A percentile compares a stretch with the other conserved stretches of the same genome.
These are phyloP conservation scores for Mohoua ochrocephala DNA, from an alignment of 2,113 vertebrate species.

Conservation along the genomic window DNA sequence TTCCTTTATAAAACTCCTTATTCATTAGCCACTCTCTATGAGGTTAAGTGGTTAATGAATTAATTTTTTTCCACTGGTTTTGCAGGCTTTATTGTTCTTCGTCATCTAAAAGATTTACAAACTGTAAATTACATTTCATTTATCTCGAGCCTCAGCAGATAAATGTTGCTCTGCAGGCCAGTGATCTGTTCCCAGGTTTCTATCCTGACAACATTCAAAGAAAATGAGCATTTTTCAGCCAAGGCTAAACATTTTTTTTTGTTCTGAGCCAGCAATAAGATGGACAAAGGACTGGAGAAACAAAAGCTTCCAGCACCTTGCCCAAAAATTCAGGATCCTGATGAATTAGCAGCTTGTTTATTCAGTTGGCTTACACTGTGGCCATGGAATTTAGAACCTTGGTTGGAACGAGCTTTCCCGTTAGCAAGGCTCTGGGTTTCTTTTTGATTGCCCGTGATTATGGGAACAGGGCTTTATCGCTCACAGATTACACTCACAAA, in stretches of 20 bases:
- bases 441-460: not conserved
- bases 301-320: not conserved
- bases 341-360: slow-evolving; percentile 32
- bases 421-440: not conserved
- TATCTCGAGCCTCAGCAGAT: not conserved
- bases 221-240: not conserved
- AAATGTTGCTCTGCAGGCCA: not conserved
- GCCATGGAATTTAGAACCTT: not conserved
- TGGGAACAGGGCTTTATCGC: not conserved
- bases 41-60: not conserved
- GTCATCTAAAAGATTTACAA: not conserved
- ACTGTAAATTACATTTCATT: not conserved
- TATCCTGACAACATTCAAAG: not conserved
- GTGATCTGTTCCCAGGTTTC: not conserved
- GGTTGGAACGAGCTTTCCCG: not conserved
- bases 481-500: not conserved
- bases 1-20: not conserved
- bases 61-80: not conserved
- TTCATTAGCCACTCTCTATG: not conserved
- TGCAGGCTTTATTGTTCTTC: not conserved
- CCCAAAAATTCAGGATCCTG: not conserved
- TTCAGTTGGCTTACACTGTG: not conserved
- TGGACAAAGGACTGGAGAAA: not conserved
- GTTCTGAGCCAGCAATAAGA: not conserved
- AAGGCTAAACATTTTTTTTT: not conserved